Conservation (phyloP, 2,797 vertebrate species). For the Antennarius maculatus region DNA sequence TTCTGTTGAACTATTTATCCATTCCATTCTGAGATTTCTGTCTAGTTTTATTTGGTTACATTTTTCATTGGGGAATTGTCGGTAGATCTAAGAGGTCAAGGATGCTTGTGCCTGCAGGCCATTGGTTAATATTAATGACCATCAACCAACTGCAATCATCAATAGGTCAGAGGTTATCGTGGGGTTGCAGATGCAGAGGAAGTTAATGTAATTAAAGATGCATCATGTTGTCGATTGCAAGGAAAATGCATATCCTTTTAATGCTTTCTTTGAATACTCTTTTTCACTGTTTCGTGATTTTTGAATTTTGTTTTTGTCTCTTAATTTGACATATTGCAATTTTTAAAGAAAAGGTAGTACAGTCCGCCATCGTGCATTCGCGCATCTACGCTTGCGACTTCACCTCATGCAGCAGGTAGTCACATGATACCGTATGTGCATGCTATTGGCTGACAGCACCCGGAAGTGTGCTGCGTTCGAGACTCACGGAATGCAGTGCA, state of each 20-base stretch:
- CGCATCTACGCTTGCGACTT: too few species aligned
- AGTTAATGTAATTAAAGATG: slow-evolving; percentile 81
- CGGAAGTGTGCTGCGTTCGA: too few species aligned
- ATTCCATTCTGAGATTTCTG: slow-evolving; percentile 14
- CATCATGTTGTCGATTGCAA: slow-evolving; percentile 66
- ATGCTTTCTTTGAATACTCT: slow-evolving; percentile 38
- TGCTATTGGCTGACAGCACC: too few species aligned
- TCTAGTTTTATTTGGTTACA: slow-evolving; percentile 40
- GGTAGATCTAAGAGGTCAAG: slow-evolving; percentile 75
- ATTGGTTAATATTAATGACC: slow-evolving; percentile 81
- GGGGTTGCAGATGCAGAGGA: slow-evolving; percentile 73
- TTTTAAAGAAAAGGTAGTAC: too few species aligned
- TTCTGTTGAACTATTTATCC: slow-evolving; percentile 26
- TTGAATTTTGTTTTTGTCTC: slow-evolving; percentile 3
- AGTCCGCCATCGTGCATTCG: too few species aligned
- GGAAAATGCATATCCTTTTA: slow-evolving; percentile 50
- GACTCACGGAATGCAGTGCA: too few species aligned
- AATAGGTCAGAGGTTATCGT: slow-evolving; percentile 82
- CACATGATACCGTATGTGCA: too few species aligned
- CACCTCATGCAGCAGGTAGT: too few species aligned
- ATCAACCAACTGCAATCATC: slow-evolving; percentile 68
- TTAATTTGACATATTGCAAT: neutral
- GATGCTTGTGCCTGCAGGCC: slow-evolving; percentile 67
- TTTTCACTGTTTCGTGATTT: neutral
- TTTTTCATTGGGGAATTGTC: slow-evolving; percentile 48